Percentiles rank a stretch among this genome's conserved stretches.
Evolutionary conservation across 2,888 invertebrate genomes (phyloP).

Genomic region (Agrochola circellaris): DNA sequence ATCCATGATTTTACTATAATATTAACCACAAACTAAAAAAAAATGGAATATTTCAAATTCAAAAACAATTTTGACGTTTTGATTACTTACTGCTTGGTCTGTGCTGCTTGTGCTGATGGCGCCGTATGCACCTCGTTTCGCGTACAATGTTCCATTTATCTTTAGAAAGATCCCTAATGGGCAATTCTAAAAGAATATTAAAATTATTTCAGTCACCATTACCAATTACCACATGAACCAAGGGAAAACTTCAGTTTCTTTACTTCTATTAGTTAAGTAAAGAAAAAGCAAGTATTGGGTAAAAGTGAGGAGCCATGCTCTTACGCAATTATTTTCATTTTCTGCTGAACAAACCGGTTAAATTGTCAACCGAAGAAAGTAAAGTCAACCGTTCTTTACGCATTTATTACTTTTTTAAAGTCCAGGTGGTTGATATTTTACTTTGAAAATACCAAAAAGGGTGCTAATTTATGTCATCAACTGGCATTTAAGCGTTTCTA

Average conservation of each 20-base stretch:
- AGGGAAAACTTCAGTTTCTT: conserved; percentile 23
- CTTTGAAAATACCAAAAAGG: not conserved
- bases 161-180: not conserved
- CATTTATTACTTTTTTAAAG: conserved; percentile 18
- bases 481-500: not conserved
- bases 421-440: not conserved
- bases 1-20: not conserved
- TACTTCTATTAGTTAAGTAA: conserved; percentile 49
- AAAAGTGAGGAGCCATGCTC: conserved; percentile 41
- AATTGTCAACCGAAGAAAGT: conserved; percentile 51
- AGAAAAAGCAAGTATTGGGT: conserved; percentile 52
- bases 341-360: conserved; percentile 51
- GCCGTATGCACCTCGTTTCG: not conserved
- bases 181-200: conserved; percentile 18
- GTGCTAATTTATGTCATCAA: not conserved
- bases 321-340: conserved; percentile 62
- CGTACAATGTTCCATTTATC: not conserved
- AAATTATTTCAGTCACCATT: conserved; percentile 19
- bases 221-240: conserved; percentile 12
- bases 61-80: too few relatives aligned
- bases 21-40: not conserved
- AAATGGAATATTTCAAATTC: not conserved
- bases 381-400: conserved; percentile 31
- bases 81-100: too few relatives aligned
- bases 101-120: not conserved